Conservation (phyloP, 1,140 invertebrate genomes). For the Meloidogyne exigua region DNA sequence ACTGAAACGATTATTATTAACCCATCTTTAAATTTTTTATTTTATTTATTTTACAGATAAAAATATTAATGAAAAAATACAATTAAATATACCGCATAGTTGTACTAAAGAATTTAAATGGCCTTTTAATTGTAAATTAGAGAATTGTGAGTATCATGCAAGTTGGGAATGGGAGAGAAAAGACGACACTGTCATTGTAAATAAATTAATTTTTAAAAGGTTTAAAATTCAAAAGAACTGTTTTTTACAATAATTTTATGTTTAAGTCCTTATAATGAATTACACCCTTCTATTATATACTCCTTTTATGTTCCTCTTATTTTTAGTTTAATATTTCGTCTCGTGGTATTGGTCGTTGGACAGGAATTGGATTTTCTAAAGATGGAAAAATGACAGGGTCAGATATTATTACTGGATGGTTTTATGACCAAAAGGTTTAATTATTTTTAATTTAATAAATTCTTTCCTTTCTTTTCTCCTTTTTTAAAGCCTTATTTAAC, state of each 20-base stretch:
- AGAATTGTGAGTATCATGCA: slow-evolving; percentile 59
- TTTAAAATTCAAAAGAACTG: no score
- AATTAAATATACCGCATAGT: slow-evolving; percentile 51
- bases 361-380: slow-evolving; percentile 63
- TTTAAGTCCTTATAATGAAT: no score
- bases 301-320: no score
- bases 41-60: not conserved
- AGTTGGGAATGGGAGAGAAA: slow-evolving; percentile 48
- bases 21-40: not conserved
- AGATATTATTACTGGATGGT: slow-evolving; percentile 59
- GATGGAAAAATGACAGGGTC: slow-evolving; percentile 58
- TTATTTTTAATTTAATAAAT: slow-evolving; percentile 15
- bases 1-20: not conserved
- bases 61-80: not conserved
- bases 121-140: slow-evolving; percentile 50
- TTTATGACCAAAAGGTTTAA: slow-evolving; percentile 38
- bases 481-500: slow-evolving; percentile 45
- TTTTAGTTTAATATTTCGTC: slow-evolving; percentile 57
- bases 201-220: not conserved
- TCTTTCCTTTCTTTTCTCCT: slow-evolving; percentile 30
- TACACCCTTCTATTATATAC: no score
- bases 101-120: slow-evolving; percentile 58
- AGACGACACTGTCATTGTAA: slow-evolving; percentile 26
- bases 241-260: no score
- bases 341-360: slow-evolving; percentile 60